Base-by-base conservation (phyloP, 1,140 invertebrate genomes). In the Xylocopa sonorina region DNA sequence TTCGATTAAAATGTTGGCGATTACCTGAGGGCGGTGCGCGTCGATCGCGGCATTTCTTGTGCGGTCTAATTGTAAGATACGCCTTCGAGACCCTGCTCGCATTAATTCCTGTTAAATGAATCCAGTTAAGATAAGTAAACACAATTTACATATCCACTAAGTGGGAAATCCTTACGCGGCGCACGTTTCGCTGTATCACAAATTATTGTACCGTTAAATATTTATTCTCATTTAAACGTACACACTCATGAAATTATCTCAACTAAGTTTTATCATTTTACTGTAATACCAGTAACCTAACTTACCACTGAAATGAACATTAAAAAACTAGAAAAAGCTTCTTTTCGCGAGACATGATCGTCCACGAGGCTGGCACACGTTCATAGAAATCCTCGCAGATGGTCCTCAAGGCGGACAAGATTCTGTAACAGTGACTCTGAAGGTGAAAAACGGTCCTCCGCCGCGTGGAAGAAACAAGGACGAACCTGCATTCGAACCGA, bases 361-460 rank as follows among this genome's bases (percentile, higher is more conserved):
- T 46, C 3, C 38, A 38, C 38, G 38, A 38, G 14, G 27, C 3
- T 6, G 2, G 21, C 41, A 38, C 16, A 2, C 32, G 32, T 10
- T 2, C 48, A 32, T 38, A 51, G 18, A 68, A 41, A 38, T 41
- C 24, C n/a, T 0, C 27, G 16, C 50, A 21, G 67, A 21, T 69
- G 34, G 16, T 69, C 34, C 2, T 6, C n/a, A 14, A 41, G 27
- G 50, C 29, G 34, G 41, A 18, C 21, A 21, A 32, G 57, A 73
- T 73, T 50, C 29, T 53, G 6, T 27, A 68, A 68, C 48, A 51
- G 53, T 68, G 66, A 24, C 48, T 27, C 7, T 27, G 41, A 12
- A 41, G n/a, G 12, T 34, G 51, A 34, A n/a, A 51, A 14, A 53
- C 38, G 24, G 29, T 29, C 6, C 9, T 27, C 16, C n/a, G 4